These are phyloP conservation scores for Halichoeres trimaculatus DNA, from an alignment of 2,113 vertebrate species.

Conservation along the genomic window DNA sequence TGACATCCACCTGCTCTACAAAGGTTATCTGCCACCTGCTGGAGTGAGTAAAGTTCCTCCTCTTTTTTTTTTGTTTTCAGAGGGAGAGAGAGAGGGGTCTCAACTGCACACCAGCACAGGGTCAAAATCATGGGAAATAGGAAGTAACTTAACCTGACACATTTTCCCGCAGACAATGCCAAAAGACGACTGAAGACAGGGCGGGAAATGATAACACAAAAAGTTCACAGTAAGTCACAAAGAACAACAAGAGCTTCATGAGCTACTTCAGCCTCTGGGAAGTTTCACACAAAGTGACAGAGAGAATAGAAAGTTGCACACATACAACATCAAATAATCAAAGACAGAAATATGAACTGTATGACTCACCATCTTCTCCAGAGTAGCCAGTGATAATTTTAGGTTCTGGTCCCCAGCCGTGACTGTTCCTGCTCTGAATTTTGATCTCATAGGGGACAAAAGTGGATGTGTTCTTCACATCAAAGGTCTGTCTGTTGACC, in stretches of 20 bases:
- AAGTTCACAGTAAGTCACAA: slow-evolving; percentile 42
- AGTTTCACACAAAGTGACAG: slow-evolving; percentile 1
- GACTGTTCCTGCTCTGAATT: slow-evolving; percentile 89
- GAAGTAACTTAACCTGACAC: slow-evolving; percentile 81
- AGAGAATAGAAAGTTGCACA: background rate
- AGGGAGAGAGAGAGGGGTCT: slow-evolving; percentile 48
- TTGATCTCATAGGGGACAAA: slow-evolving; percentile 94
- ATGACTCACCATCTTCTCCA: slow-evolving; percentile 92
- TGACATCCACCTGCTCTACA: slow-evolving; percentile 63
- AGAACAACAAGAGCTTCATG: slow-evolving; percentile 18
- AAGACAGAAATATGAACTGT: background rate
- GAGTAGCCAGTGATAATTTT: slow-evolving; percentile 88
- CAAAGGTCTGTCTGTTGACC: slow-evolving; percentile 86
- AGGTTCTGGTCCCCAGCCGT: slow-evolving; percentile 90
- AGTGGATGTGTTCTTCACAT: slow-evolving; percentile 87
- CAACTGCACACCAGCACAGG: slow-evolving; percentile 64
- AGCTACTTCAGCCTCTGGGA: background rate
- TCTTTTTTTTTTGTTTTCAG: slow-evolving; percentile 17
- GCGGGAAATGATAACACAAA: slow-evolving; percentile 33
- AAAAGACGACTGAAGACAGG: slow-evolving; percentile 76
- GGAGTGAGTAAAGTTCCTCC: slow-evolving; percentile 28
- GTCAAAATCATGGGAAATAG: slow-evolving; percentile 29
- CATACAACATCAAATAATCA: background rate
- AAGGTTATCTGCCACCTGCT: slow-evolving; percentile 71
- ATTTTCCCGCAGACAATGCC: slow-evolving; percentile 82